Base-by-base conservation (phyloP, 2,888 invertebrate species). In the Orthonevra nobilis region DNA sequence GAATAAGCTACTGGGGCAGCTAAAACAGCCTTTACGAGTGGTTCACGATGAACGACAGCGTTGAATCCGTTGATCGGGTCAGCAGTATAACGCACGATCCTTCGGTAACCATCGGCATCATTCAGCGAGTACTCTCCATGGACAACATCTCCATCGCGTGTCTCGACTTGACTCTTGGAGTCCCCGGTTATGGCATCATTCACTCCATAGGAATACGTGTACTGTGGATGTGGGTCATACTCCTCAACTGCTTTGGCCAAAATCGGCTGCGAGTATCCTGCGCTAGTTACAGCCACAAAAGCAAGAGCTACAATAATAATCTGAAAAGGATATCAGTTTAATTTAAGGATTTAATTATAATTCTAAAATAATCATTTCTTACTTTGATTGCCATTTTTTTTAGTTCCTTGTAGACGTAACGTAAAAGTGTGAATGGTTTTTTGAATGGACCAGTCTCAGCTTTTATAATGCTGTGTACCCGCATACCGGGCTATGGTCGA, bases 121-220 rank as follows among this genome's bases (percentile, higher is more conserved):
- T 86, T 82, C 60, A 89, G 73, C 0, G 88, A 87, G 81, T 89
- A 89, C 61, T 86, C 87, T 28, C 89, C 89, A 79, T 85, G 86
- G 1, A 89, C 89, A 17, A 86, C 84, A 82, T 89, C 88, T 14
- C 89, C 89, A 81, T 88, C 86, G 26, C 89, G 87, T 23, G 85
- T 85, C 77, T 89, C 89, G 14, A 84, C 83, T 81, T 88, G 88
- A 64, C 84, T 87, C 84, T 89, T 89, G 12, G 86, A 85, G 64
- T 89, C 89, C 1, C 89, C 89, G 10, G 88, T 86, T 2, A 86
- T 32, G 1, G 84, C 69, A 73, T 89, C 89, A 50, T 88, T 85
- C 4, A 88, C 86, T 73, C 86, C 87, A 48, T 88, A 88, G 12
- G 85, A 85, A 82, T 82, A 89, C 60, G 85, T 85, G 83, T 88